Percentiles rank a stretch among this genome's conserved stretches.
Evolutionary conservation across 2,797 vertebrate genomes (phyloP).

Genomic region (Danio tinwini): DNA sequence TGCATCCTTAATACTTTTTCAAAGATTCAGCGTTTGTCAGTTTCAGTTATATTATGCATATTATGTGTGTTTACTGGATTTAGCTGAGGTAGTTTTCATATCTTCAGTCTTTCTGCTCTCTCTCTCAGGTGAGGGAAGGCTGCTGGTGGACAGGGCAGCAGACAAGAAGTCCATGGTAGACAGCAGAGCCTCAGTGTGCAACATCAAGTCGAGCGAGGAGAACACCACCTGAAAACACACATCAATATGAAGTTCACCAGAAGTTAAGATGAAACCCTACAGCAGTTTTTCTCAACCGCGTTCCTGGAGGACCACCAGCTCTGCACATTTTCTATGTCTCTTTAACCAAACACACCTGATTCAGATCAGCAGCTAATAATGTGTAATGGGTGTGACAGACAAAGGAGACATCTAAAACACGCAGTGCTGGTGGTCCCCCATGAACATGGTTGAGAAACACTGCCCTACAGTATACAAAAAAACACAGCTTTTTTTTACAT

Average conservation of each 20-base stretch:
- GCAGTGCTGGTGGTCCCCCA: too few species aligned
- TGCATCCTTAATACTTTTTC: not conserved
- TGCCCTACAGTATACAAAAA: too few species aligned
- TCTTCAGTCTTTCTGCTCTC: slow-evolving; percentile 74
- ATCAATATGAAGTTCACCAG: not conserved
- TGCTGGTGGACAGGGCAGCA: slow-evolving; percentile 72
- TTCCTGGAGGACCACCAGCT: too few species aligned
- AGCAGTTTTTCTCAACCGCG: too few species aligned
- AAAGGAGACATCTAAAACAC: too few species aligned
- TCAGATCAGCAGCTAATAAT: too few species aligned
- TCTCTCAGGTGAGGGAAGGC: slow-evolving; percentile 67
- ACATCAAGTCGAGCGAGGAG: slow-evolving; percentile 86
- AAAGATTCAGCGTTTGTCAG: not conserved
- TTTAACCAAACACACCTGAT: too few species aligned
- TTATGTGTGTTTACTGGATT: slow-evolving; percentile 73
- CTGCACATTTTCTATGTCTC: too few species aligned
- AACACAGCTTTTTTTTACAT: too few species aligned
- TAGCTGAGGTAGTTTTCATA: slow-evolving; percentile 68
- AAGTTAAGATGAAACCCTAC: too few species aligned
- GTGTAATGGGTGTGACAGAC: too few species aligned
- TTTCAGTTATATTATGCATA: not conserved
- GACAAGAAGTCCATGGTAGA: slow-evolving; percentile 89
- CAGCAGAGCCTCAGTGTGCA: slow-evolving; percentile 93
- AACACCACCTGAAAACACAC: slow-evolving; percentile 84
- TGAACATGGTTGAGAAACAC: too few species aligned